Evolutionary conservation across 2,888 invertebrate genomes (phyloP), one percentile per base, ranked within the genome.

Genomic region (Drosophila picticornis): DNA sequence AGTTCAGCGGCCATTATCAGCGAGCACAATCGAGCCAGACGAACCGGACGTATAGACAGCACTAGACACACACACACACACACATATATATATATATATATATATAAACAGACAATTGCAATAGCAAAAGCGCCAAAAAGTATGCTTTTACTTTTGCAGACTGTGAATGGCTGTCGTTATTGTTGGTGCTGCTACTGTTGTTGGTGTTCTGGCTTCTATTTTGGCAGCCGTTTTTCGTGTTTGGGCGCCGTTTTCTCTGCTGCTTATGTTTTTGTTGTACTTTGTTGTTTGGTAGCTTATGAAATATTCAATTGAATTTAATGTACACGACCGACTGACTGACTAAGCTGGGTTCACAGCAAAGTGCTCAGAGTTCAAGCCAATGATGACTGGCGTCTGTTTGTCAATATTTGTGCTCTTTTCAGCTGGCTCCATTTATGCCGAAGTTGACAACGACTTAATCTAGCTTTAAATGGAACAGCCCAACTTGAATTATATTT

Each of bases 291-390:
- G 80, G 77, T 78, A 83, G 74, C 77, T 89, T 84, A 83, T 87
- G 78, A 87, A 89, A 89, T 82, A 89, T 89, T 83, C 83, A 84
- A 89, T 89, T 82, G 89, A 84, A 89, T 80, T 85, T 83, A 83
- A 83, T 85, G 83, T 78, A 82, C 75, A 84, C 84, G 81, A 82
- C 81, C 81, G 77, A 81, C 74, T 84, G 84, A 81, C 81, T 81
- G 81, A 84, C 75, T 77, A 77, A 81, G 77, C 81, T 70, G 74
- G 64, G 59, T 75, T 74, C 81, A 78, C 77, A 65, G 75, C 77
- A 68, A 76, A 78, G 78, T 80, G 77, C 78, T 65, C 76, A 55
- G 59, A 76, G 78, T 80, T 78, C 81, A 80, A 66, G 58, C 72
- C 66, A 80, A 75, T 66, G 53, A 61, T 58, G 60, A 66, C 65